Percentiles rank a stretch among this genome's conserved stretches.
These are phyloP conservation scores for Bombus difficillimus DNA, from an alignment of 1,140 invertebrate genomes.

Conservation along the genomic window DNA sequence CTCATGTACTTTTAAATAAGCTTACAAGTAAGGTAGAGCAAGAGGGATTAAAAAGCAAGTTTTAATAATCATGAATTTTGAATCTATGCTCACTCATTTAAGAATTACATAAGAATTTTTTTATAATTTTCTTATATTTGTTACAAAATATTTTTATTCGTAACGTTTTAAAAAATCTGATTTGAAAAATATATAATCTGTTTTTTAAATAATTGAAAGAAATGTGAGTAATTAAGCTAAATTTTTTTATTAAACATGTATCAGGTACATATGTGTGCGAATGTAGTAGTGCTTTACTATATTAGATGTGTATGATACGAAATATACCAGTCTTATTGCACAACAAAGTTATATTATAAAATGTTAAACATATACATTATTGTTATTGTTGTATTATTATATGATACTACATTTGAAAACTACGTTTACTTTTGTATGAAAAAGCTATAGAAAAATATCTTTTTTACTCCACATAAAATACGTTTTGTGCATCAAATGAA, in stretches of 20 bases:
- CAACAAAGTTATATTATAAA: background rate
- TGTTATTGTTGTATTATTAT: background rate
- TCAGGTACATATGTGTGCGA: background rate
- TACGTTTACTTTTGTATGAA: background rate
- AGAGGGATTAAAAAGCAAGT: conserved; percentile 15
- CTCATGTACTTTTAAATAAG: conserved; percentile 81
- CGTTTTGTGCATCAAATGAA: background rate
- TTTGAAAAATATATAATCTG: background rate
- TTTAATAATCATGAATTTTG: conserved; percentile 21
- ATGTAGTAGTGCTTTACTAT: background rate
- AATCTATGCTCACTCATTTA: background rate
- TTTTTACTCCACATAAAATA: background rate
- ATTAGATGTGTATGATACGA: background rate
- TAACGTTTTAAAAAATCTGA: background rate
- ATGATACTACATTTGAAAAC: background rate
- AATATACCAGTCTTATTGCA: background rate
- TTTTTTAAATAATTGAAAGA: background rate
- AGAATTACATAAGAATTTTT: background rate
- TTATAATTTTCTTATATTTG: background rate
- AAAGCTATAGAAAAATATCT: background rate
- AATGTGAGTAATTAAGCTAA: background rate
- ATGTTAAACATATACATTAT: background rate
- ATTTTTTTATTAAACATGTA: background rate
- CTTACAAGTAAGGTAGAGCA: conserved; percentile 6
- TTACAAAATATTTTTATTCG: background rate